A percentile compares a stretch with the other conserved stretches of the same genome.
These are phyloP conservation scores for Lacerta agilis DNA, from an alignment of 2,797 vertebrate species.

Conservation along the genomic window DNA sequence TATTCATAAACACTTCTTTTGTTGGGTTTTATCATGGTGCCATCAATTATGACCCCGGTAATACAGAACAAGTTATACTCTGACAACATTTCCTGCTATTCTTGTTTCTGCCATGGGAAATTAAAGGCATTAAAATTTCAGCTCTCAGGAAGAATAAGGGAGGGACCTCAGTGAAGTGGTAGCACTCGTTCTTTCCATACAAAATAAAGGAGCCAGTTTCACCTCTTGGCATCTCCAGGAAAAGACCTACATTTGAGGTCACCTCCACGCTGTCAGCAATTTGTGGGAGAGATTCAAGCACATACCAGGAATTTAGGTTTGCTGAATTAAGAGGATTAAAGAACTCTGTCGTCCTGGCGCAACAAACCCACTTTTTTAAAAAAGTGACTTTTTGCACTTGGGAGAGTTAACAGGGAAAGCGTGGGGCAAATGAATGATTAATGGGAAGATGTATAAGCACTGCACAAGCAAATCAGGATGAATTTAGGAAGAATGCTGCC, in stretches of 20 bases:
- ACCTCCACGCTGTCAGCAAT: no score
- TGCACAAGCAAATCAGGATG: no score
- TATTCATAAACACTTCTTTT: neutral
- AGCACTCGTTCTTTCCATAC: accelerated
- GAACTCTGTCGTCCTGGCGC: no score
- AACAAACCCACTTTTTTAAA: no score
- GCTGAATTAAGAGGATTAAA: no score
- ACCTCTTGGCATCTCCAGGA: neutral
- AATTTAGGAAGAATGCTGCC: no score
- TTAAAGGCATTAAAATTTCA: neutral
- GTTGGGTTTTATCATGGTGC: neutral
- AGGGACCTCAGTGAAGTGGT: neutral
- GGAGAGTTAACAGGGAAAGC: no score
- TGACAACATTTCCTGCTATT: slow-evolving; percentile 40
- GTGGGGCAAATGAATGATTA: no score
- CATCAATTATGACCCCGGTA: neutral
- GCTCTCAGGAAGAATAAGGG: neutral
- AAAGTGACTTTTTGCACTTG: no score
- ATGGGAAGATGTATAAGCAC: no score
- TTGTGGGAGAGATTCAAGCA: no score
- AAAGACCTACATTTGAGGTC: neutral
- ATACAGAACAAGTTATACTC: neutral
- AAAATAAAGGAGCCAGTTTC: neutral
- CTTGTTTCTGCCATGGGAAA: slow-evolving; percentile 14
- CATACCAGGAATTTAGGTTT: no score